Percentiles rank a stretch among this genome's conserved stretches.
phyloP scores from a whole-genome alignment of 1,140 invertebrate genomes.

The Phthorimaea operculella region DNA sequence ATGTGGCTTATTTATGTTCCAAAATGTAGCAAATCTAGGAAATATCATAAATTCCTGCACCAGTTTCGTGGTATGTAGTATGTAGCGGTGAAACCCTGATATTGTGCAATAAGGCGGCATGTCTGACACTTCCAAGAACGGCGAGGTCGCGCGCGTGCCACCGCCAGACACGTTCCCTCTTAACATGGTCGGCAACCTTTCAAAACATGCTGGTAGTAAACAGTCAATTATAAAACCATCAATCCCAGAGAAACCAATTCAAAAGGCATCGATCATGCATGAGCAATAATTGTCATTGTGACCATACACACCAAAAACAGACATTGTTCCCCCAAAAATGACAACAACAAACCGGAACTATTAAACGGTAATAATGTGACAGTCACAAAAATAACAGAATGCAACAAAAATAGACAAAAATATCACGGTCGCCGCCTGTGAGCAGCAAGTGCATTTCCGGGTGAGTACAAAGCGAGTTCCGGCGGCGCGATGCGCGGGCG shows the following conservation, averaged over 20 bases:
- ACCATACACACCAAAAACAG: not conserved
- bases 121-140: not conserved
- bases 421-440: constrained; percentile 14
- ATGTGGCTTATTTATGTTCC: no score
- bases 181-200: not conserved
- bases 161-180: not conserved
- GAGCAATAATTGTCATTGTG: not conserved
- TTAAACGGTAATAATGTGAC: not conserved
- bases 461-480: constrained; percentile 33
- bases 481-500: constrained; percentile 21
- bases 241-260: not conserved
- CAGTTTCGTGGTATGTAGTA: no score
- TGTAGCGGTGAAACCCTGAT: not conserved
- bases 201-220: not conserved
- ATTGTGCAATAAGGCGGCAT: not conserved
- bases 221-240: not conserved
- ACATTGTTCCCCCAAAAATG: not conserved
- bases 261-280: not conserved
- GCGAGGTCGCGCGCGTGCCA: not conserved
- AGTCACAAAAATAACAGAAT: not conserved
- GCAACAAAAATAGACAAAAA: not conserved
- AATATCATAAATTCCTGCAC: not conserved
- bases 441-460: constrained; percentile 38
- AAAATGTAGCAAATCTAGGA: not conserved
- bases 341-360: not conserved